Evolutionary conservation across 2,888 invertebrate genomes (phyloP).

Genomic region (Lithophane semibrunnea): DNA sequence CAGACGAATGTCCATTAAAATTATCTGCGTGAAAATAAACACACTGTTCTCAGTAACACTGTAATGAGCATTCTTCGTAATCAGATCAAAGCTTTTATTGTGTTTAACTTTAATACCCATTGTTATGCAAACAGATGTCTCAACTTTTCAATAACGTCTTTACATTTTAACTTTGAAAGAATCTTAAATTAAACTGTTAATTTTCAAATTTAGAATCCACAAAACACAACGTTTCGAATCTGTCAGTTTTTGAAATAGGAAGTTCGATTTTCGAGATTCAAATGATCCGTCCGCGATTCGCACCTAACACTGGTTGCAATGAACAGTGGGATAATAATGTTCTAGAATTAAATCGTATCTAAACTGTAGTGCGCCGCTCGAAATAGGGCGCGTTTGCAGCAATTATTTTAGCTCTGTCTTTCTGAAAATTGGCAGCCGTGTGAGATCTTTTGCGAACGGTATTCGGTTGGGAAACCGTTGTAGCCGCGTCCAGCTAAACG

Average conservation of each 20-base stretch:
- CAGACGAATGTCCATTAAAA: slow-evolving; percentile 76
- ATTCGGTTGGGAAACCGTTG: slow-evolving; percentile 90
- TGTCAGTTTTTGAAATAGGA: slow-evolving; percentile 33
- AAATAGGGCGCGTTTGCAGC: slow-evolving; percentile 90
- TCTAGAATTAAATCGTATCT: slow-evolving; percentile 87
- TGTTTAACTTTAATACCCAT: slow-evolving; percentile 58
- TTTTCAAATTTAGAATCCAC: slow-evolving; percentile 14
- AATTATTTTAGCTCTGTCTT: slow-evolving; percentile 91
- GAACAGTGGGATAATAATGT: slow-evolving; percentile 82
- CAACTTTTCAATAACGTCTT: slow-evolving; percentile 51
- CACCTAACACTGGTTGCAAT: slow-evolving; percentile 65
- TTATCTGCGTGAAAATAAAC: slow-evolving; percentile 77
- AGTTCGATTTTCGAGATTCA: slow-evolving; percentile 50
- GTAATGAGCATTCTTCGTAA: slow-evolving; percentile 69
- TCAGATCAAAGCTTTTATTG: slow-evolving; percentile 68
- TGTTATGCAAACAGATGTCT: slow-evolving; percentile 56
- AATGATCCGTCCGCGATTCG: slow-evolving; percentile 32
- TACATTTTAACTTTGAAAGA: slow-evolving; percentile 28
- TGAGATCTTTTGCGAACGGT: slow-evolving; percentile 88
- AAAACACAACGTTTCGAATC: neutral
- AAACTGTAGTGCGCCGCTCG: slow-evolving; percentile 84
- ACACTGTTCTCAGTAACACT: slow-evolving; percentile 72
- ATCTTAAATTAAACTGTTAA: neutral
- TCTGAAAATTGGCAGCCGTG: slow-evolving; percentile 90
- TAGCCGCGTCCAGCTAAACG: slow-evolving; percentile 76